Base-by-base conservation (phyloP, 2,113 vertebrate genomes). In the Tachysurus vachellii region DNA sequence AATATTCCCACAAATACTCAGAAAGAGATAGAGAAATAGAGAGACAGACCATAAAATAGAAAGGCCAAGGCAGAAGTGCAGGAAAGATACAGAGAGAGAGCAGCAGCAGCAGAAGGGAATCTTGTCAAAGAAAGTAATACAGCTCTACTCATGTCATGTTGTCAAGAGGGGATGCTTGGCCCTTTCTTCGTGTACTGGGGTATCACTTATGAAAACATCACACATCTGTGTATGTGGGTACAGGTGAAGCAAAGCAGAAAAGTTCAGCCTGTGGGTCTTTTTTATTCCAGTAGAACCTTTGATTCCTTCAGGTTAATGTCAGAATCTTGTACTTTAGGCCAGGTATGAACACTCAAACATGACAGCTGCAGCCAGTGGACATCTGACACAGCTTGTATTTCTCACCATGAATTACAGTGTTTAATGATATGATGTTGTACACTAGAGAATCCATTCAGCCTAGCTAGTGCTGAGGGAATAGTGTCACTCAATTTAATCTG, bases 271-370 rank as follows among this genome's bases (percentile, higher is more conserved):
- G 68, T 85, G 81, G 28, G 64, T 88, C 91, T 91, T 90, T 88
- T 79, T 82, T 70, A 2, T 50, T 50, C 47, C 76, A 73, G 70
- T 57, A 31, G 66, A 57, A 76, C 80, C 61, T 17, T 59, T 16
- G 75, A 54, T 81, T 70, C 77, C 81, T 83, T 44, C 50, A 91
- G 88, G 91, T 94, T 94, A 91, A 94, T 93, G 93, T 92, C 93
- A 91, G 92, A 94, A 90, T 90, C 91, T 88, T 93, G 92, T 93
- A 93, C 92, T 92, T 89, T 31, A 26, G 91, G 91, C 90, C 88
- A 86, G 80, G 68, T 89, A 90, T 84, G 71, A 70, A 82, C 70
- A 73, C 79, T 88, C 23, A 42, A 90, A 91, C 93, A 93, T 91
- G 91, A 91, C 92, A 92, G 89, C 75, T 23, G 17, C 66, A 79